These are phyloP conservation scores for Macrochelys suwanniensis DNA, from an alignment of 2,797 vertebrate species.

Conservation along the genomic window DNA sequence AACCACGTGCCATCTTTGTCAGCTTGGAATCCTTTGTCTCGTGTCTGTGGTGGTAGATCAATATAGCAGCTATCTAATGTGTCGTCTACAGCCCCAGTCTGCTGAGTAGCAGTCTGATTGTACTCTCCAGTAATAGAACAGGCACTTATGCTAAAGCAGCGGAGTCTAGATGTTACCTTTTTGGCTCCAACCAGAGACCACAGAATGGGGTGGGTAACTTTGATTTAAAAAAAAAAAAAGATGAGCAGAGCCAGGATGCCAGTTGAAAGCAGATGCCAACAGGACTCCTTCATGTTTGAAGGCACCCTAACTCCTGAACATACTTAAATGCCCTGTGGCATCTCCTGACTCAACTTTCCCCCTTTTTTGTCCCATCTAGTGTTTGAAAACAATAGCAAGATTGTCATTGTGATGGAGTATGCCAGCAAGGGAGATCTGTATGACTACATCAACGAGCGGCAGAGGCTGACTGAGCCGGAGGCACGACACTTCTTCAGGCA, in stretches of 20 bases:
- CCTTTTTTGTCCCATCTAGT: conserved; percentile 78
- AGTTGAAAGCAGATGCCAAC: fast-evolving
- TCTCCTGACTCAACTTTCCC: background rate
- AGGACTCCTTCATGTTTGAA: background rate
- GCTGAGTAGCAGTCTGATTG: background rate
- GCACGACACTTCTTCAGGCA: conserved; percentile 95
- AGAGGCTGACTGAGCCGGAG: conserved; percentile 87
- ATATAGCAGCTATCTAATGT: background rate
- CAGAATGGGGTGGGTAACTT: background rate
- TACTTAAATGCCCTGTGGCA: fast-evolving
- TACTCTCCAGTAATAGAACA: background rate
- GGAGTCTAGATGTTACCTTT: fast-evolving
- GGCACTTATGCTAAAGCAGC: background rate
- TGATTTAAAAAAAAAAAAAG: too few relatives aligned
- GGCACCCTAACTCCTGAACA: fast-evolving
- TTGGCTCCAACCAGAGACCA: fast-evolving
- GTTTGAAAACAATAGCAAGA: conserved; percentile 98
- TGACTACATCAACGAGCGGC: conserved; percentile 92
- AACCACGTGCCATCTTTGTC: fast-evolving
- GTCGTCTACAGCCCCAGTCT: background rate
- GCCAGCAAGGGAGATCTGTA: conserved; percentile 95
- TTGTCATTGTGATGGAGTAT: conserved; percentile 98
- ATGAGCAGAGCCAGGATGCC: fast-evolving
- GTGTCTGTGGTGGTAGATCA: background rate
- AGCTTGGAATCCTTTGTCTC: background rate